Evolutionary conservation across 2,797 vertebrate species (phyloP), one percentile per base, ranked within the genome.

Genomic region (Falco biarmicus): DNA sequence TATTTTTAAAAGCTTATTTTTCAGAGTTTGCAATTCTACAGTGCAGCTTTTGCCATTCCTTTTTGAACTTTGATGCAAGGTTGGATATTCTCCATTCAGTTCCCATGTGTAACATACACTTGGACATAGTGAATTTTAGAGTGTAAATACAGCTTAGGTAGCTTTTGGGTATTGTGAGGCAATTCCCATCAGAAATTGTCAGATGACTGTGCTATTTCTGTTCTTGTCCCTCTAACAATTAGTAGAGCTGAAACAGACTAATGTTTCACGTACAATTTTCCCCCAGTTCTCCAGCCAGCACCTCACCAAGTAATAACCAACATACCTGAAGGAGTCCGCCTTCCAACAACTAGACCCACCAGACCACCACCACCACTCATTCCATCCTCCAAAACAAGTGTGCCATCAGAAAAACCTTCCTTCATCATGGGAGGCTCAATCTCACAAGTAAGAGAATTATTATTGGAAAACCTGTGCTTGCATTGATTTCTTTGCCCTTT

Each of bases 361-460:
- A 98, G 99, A 92, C 99, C 99, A 15, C 99, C 99, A 15, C 99
- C 99, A 61, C 99, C 99, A 7, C 99, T 99, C 97, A 99, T 99
- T 98, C 99, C 99, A 54, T 99, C 99, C 63, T 99, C 99, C 96
- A 99, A 99, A 98, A 98, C 97, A 29, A 97, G 97, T 16, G 96
- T 97, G 82, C 98, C 99, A 84, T 98, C 99, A 19, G 99, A 99
- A 98, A 99, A 99, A 96, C 99, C 99, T 29, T 99, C 99, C 61
- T 99, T 99, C 97, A 99, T 99, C 96, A 99, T 99, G 96, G 99
- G 99, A 85, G 99, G 99, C 94, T 99, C 99, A 51, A 99, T 99
- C 95, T 99, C 99, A 94, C 99, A 99, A 99, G 99, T 99, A 98
- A 97, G 98, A 93, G 43, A 76, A 84, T 32, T 63, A n/a, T 9